Percentiles rank a stretch among this genome's conserved stretches.
Conservation (phyloP, 2,113 vertebrate genomes). For the Physeter macrocephalus region DNA sequence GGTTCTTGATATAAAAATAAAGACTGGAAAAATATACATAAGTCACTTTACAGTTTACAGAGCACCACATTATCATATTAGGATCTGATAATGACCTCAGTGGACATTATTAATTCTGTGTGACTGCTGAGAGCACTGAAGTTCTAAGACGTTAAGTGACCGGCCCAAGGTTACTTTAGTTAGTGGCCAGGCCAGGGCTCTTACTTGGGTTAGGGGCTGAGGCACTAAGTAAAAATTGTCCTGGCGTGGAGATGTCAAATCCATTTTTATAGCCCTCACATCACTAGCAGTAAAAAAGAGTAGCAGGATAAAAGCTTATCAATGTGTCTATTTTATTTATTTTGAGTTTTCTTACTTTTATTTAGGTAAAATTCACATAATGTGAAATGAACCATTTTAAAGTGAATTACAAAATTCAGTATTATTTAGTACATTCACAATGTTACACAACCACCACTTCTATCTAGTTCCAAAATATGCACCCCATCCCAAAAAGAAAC, state of each 20-base stretch:
- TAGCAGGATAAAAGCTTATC: neutral
- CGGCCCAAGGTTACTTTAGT: neutral
- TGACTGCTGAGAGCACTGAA: neutral
- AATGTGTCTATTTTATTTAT: neutral
- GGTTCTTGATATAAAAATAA: neutral
- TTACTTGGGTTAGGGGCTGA: neutral
- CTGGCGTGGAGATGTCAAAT: neutral
- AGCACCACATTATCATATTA: neutral
- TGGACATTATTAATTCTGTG: neutral
- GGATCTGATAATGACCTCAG: neutral
- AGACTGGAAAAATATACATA: neutral
- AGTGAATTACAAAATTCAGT: neutral
- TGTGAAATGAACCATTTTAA: neutral
- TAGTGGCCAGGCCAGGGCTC: neutral
- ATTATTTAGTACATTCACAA: neutral
- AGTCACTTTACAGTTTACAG: neutral
- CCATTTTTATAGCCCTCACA: neutral
- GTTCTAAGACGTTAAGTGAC: neutral
- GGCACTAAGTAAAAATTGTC: neutral
- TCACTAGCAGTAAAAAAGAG: neutral
- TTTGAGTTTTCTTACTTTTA: neutral
- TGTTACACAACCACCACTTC: neutral
- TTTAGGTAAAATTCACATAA: neutral
- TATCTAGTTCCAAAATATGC: neutral
- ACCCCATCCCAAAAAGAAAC: neutral